A percentile compares a stretch with the other conserved stretches of the same genome.
Evolutionary conservation across 2,113 vertebrate genomes (phyloP).

Genomic region (Mellivora capensis): DNA sequence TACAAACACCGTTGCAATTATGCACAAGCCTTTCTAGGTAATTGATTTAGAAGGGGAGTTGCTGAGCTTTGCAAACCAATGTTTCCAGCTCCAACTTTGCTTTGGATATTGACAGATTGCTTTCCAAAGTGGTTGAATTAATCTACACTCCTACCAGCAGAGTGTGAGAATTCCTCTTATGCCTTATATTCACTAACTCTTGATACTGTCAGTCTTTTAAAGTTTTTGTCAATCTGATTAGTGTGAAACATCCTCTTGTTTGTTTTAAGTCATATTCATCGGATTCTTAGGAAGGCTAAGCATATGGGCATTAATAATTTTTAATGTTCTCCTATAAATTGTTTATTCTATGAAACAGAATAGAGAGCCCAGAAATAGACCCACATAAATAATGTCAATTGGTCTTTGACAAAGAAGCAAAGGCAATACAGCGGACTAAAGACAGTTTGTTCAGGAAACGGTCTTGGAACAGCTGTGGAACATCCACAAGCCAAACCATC

Average conservation of each 20-base stretch:
- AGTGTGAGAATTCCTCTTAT: background rate
- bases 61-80: background rate
- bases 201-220: background rate
- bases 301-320: background rate
- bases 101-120: conserved; percentile 41
- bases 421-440: background rate
- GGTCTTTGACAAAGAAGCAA: background rate
- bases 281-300: background rate
- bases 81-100: conserved; percentile 45
- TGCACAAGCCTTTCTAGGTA: conserved; percentile 36
- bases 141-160: background rate
- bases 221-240: background rate
- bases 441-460: background rate
- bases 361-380: background rate
- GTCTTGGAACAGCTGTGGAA: background rate
- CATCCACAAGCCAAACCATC: background rate
- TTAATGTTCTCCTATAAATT: background rate
- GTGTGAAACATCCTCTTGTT: background rate
- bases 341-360: background rate
- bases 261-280: background rate
- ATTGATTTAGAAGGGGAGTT: background rate
- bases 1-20: conserved; percentile 25
- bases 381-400: background rate
- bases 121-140: conserved; percentile 33
- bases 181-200: background rate